Conservation (phyloP, 2,113 vertebrate species). For the Pagrus major region DNA sequence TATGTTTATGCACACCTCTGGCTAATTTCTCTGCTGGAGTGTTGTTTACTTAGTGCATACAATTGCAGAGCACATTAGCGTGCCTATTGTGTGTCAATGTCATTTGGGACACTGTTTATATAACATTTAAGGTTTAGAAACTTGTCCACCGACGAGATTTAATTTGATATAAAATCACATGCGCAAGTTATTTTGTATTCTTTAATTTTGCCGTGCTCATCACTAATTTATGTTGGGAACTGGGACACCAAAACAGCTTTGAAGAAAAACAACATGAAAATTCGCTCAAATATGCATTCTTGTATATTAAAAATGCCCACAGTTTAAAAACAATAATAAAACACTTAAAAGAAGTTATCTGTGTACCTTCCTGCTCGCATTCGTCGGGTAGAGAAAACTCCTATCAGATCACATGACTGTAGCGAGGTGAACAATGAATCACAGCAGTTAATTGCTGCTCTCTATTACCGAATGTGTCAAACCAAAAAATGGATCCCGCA, state of each 20-base stretch:
- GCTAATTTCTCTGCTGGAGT: constrained; percentile 72
- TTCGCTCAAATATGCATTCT: not conserved
- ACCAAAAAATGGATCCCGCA: constrained; percentile 73
- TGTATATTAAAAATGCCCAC: not conserved
- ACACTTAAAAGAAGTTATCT: not conserved
- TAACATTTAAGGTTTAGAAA: constrained; percentile 32
- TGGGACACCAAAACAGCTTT: not conserved
- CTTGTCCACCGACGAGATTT: constrained; percentile 9
- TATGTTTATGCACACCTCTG: constrained; percentile 65
- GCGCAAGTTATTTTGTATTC: constrained; percentile 3
- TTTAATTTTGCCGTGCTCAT: not conserved
- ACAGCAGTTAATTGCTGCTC: constrained; percentile 65
- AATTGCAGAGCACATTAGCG: constrained; percentile 65
- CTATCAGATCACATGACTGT: constrained; percentile 29
- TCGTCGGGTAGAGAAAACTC: constrained; percentile 14
- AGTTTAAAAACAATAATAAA: not conserved
- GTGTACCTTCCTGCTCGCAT: not conserved
- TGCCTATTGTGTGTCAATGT: constrained; percentile 63
- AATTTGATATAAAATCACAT: constrained; percentile 9
- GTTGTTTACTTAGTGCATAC: constrained; percentile 64
- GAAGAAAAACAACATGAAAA: not conserved
- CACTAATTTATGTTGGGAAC: not conserved
- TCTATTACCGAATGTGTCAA: constrained; percentile 67
- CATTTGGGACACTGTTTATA: constrained; percentile 49
- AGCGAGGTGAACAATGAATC: constrained; percentile 60